phyloP scores from a whole-genome alignment of 2,888 invertebrate genomes.

The Hyppa rectilinea region DNA sequence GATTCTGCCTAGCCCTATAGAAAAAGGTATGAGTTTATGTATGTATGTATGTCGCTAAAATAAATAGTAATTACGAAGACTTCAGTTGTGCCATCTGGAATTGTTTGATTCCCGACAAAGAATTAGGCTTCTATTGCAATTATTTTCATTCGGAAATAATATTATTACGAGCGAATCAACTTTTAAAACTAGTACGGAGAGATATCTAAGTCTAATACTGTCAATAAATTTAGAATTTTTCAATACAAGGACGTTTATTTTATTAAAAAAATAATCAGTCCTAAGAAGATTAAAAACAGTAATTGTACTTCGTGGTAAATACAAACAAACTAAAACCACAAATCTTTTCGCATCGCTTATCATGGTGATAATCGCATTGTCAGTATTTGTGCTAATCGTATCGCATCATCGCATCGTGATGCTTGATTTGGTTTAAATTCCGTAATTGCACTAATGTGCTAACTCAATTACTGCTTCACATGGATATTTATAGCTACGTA shows the following conservation, averaged over 20 bases:
- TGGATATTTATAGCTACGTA: not conserved
- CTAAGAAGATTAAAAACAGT: not conserved
- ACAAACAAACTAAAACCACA: not conserved
- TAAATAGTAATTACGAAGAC: not conserved
- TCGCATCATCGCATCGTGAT: not conserved
- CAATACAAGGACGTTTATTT: not conserved
- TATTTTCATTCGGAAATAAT: not conserved
- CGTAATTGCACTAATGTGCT: constrained; percentile 18
- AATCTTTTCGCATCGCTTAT: not conserved
- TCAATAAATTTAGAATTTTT: not conserved
- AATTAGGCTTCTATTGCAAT: not conserved
- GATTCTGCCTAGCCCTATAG: too few species aligned
- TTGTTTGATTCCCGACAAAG: not conserved
- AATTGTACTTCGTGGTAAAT: too few species aligned
- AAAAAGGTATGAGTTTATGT: too few species aligned
- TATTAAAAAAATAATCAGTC: not conserved
- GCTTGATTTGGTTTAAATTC: constrained; percentile 4
- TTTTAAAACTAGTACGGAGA: not conserved
- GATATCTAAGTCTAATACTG: not conserved
- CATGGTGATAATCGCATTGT: constrained; percentile 8
- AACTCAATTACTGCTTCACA: constrained; percentile 1
- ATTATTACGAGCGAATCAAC: not conserved
- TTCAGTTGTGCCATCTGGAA: too few species aligned
- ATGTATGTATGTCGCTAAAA: too few species aligned
- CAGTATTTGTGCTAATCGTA: not conserved